Evolutionary conservation across 2,797 vertebrate genomes (phyloP).

Genomic region (Mus minutoides): DNA sequence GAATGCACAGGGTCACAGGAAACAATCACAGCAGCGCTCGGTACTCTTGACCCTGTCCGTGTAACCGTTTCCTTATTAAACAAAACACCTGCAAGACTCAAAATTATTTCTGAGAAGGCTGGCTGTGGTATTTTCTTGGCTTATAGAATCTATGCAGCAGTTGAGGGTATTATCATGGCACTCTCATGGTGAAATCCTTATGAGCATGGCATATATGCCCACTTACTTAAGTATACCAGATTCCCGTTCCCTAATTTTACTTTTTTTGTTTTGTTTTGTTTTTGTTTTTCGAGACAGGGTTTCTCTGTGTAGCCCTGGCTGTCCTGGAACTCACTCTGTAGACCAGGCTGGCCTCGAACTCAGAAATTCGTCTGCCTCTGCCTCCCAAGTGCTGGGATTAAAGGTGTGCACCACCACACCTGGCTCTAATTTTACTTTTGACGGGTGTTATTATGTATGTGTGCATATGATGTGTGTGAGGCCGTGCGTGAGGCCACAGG

Average conservation of each 20-base stretch:
- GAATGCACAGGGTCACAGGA: neutral
- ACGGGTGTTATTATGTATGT: neutral
- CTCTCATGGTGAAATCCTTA: neutral
- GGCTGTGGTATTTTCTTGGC: neutral
- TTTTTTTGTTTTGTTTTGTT: no score
- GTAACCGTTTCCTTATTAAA: constrained; percentile 47
- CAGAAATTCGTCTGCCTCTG: no score
- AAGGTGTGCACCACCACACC: no score
- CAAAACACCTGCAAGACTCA: constrained; percentile 29
- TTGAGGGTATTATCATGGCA: neutral
- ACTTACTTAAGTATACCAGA: neutral
- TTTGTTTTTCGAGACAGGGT: no score
- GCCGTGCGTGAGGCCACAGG: neutral
- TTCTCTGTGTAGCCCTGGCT: no score
- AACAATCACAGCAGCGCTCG: neutral
- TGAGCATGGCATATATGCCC: neutral
- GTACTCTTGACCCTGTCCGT: neutral
- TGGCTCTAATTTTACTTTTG: no score
- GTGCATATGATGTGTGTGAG: neutral
- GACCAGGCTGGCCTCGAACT: no score
- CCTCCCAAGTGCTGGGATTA: no score
- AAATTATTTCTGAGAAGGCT: neutral
- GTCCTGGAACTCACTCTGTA: no score
- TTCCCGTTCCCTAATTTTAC: no score
- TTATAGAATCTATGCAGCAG: neutral